Evolutionary conservation across 2,888 invertebrate genomes (phyloP).

Genomic region (Caenorhabditis doughertyi): DNA sequence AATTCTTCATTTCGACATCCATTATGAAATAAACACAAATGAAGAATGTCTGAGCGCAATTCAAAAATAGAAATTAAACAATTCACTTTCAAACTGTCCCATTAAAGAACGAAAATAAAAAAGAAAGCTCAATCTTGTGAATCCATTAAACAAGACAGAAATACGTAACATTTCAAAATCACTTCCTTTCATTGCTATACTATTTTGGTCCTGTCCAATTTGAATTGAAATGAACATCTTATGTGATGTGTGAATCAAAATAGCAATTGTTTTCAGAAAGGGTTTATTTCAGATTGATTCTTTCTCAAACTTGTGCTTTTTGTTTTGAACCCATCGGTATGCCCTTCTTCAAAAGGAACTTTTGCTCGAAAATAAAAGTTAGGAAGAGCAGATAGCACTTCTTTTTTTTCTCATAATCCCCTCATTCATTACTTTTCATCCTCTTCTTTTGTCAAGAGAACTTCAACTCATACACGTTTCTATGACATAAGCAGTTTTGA

Average conservation of each 20-base stretch:
- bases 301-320: background rate
- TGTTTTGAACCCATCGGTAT: background rate
- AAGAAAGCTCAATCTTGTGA: background rate
- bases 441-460: slow-evolving; percentile 9
- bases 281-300: background rate
- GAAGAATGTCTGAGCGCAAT: background rate
- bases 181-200: slow-evolving; percentile 12
- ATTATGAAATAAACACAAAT: background rate
- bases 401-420: slow-evolving; percentile 31
- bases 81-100: background rate
- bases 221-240: slow-evolving; percentile 1
- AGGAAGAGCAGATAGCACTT: slow-evolving; percentile 11
- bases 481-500: slow-evolving; percentile 27
- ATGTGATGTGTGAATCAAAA: background rate
- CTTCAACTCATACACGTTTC: slow-evolving; percentile 37
- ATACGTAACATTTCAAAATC: slow-evolving; percentile 1
- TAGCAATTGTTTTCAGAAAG: background rate
- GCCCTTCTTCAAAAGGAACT: slow-evolving; percentile 9
- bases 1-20: background rate
- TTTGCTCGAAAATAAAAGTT: slow-evolving; percentile 5
- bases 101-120: background rate
- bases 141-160: slow-evolving; percentile 1
- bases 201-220: background rate
- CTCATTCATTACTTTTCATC: slow-evolving; percentile 33
- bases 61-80: too few species aligned